Evolutionary conservation across 2,888 invertebrate genomes (phyloP).

Genomic region (Eledona agricola): DNA sequence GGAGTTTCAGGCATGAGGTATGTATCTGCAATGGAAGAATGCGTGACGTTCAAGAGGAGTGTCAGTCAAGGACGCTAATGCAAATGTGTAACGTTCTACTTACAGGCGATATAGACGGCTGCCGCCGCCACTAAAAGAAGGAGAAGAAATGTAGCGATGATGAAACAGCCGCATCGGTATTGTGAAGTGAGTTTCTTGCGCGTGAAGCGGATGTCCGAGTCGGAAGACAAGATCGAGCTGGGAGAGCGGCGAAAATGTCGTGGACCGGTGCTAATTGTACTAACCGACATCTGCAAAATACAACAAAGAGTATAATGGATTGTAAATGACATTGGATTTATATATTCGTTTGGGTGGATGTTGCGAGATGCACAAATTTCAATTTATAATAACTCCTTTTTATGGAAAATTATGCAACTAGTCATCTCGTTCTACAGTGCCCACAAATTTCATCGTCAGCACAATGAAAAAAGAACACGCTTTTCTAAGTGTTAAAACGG

Average conservation of each 20-base stretch:
- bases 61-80: slow-evolving; percentile 30
- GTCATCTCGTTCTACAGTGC: too few species aligned
- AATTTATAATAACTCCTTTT: too few species aligned
- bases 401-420: too few species aligned
- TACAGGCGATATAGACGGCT: slow-evolving; percentile 73
- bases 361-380: too few species aligned
- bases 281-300: slow-evolving; percentile 65
- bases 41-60: slow-evolving; percentile 25
- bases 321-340: too few species aligned
- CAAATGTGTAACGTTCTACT: slow-evolving; percentile 59
- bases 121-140: slow-evolving; percentile 77
- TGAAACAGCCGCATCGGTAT: slow-evolving; percentile 87
- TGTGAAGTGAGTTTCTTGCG: slow-evolving; percentile 84
- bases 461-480: too few species aligned
- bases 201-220: slow-evolving; percentile 90
- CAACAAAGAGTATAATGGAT: slow-evolving; percentile 1
- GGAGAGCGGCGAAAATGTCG: slow-evolving; percentile 68
- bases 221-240: slow-evolving; percentile 84
- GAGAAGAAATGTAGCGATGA: slow-evolving; percentile 83
- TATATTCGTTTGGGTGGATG: too few species aligned
- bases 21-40: slow-evolving; percentile 67
- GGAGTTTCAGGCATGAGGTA: slow-evolving; percentile 76
- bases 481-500: too few species aligned
- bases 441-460: too few species aligned
- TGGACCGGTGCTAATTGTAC: slow-evolving; percentile 60